Conservation (phyloP, 1,140 invertebrate species). For the Eurosta solidaginis region DNA sequence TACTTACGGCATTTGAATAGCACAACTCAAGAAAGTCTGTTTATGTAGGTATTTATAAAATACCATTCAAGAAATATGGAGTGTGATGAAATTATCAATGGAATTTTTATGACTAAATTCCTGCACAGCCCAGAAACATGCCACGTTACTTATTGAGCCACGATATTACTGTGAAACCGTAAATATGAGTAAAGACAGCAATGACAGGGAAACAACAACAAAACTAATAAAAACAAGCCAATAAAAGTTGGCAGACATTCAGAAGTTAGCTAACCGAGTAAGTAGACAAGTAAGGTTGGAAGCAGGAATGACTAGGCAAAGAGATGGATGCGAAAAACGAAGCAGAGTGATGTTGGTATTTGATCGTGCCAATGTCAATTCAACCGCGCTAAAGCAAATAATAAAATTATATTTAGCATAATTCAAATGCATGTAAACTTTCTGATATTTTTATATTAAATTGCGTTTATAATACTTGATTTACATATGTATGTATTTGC, state of each 20-base stretch:
- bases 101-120: conserved; percentile 20
- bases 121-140: too few relatives aligned
- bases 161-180: neutral
- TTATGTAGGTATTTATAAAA: neutral
- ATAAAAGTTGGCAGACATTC: neutral
- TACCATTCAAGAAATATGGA: neutral
- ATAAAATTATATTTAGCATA: conserved; percentile 13
- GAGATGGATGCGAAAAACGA: neutral
- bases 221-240: neutral
- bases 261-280: too few relatives aligned
- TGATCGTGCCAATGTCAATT: conserved; percentile 12
- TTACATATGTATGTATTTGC: neutral
- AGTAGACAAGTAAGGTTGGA: too few relatives aligned
- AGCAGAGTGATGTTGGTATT: neutral
- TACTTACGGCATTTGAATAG: too few relatives aligned
- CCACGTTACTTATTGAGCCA: too few relatives aligned
- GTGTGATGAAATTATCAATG: neutral
- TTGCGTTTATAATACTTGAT: neutral
- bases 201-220: neutral
- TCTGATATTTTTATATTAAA: neutral
- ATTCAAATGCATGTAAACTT: neutral
- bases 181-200: neutral
- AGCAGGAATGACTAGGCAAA: neutral
- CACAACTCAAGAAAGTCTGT: too few relatives aligned
- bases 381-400: neutral